Base-by-base conservation (phyloP, 2,113 vertebrate species). In the Myrmecobius fasciatus region DNA sequence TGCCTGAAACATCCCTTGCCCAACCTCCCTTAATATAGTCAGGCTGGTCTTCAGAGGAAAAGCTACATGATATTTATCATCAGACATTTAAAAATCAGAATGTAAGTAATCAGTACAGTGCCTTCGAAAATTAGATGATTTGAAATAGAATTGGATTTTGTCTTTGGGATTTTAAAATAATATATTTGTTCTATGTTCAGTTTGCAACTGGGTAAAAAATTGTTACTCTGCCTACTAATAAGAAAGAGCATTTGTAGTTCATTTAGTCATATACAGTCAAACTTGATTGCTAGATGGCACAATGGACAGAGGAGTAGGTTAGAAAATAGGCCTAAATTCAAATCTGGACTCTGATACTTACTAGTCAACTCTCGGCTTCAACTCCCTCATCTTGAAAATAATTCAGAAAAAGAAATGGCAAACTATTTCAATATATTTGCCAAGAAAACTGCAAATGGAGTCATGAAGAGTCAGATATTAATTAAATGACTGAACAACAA, bases 161-260 rank as follows among this genome's bases (percentile, higher is more conserved):
- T 92, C 25, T 31, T 94, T 93, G 67, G n/a, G 46, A 24, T 93
- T 95, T 96, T 95, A 53, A 96, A 93, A 89, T 26, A 90, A 92
- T 26, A 92, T 53, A 95, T 92, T 94, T 93, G 56, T 91, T 93
- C 26, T 94, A 8, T 60, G n/a, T 49, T 94, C 53, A 60, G 95
- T 96, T 97, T 94, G 91, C 96, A 94, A 96, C 90, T 94, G 90
- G 54, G 91, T 60, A 24, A 9, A 94, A 96, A 96, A 95, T 52
- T 10, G n/a, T 43, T 94, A 0, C 47, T 95, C 94, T 1, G 93
- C 51, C 17, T 25, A 54, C 53, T 90, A 54, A 8, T 17, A 95
- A 3, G 11, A 94, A 75, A 93, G 28, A 47, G 88, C 52, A 92
- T 89, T 60, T 94, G 88, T 20, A 90, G n/a, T 6, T 9, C 6